Conservation (phyloP, 2,797 vertebrate species). For the Hirundo rustica region DNA sequence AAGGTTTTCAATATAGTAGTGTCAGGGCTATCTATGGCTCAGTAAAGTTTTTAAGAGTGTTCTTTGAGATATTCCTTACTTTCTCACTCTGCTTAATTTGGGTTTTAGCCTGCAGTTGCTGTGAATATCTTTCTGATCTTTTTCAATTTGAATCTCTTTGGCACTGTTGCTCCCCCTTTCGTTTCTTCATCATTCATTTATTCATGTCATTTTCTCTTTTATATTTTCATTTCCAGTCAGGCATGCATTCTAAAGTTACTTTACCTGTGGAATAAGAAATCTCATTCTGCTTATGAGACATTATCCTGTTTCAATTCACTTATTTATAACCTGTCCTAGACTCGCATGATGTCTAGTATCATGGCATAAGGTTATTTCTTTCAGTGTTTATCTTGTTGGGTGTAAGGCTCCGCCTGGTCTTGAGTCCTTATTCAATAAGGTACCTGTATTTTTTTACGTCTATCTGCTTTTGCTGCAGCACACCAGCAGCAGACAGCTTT, state of each 20-base stretch:
- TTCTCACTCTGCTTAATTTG: background rate
- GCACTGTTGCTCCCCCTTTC: background rate
- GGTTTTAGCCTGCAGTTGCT: background rate
- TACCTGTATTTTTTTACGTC: background rate
- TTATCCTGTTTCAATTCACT: background rate
- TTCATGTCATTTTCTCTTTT: background rate
- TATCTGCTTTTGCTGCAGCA: background rate
- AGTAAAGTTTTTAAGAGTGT: background rate
- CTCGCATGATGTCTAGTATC: background rate
- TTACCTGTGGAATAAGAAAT: background rate
- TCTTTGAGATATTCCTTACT: background rate
- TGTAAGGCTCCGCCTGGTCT: background rate
- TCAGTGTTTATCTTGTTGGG: background rate
- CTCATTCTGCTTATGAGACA: background rate
- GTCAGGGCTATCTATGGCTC: background rate
- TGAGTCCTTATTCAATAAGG: background rate
- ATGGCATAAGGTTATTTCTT: background rate
- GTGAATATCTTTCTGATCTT: background rate
- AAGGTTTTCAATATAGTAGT: background rate
- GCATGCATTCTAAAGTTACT: background rate
- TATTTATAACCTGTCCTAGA: background rate
- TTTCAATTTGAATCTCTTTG: background rate
- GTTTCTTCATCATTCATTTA: background rate
- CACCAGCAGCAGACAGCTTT: background rate
- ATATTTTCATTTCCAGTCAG: background rate